Percentiles rank a stretch among this genome's conserved stretches.
These are phyloP conservation scores for Apodemus agrarius DNA, from an alignment of 2,797 vertebrate species.

Conservation along the genomic window DNA sequence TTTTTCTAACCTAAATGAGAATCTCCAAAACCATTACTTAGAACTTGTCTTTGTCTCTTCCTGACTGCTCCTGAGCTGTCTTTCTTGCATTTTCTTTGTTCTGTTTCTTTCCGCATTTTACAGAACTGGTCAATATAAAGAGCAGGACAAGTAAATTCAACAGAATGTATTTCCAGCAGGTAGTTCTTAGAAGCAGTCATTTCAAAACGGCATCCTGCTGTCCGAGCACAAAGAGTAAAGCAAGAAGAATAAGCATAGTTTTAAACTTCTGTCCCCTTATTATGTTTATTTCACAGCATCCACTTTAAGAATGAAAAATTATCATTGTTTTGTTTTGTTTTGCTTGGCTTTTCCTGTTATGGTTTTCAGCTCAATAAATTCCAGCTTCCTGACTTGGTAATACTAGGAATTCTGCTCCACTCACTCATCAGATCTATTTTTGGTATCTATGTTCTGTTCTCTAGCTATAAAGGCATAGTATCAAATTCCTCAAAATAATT, in stretches of 20 bases:
- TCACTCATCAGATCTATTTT: slow-evolving; percentile 74
- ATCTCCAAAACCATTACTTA: slow-evolving; percentile 51
- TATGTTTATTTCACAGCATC: slow-evolving; percentile 60
- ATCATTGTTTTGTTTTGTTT: slow-evolving; percentile 40
- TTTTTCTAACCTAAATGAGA: slow-evolving; percentile 60
- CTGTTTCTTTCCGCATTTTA: neutral
- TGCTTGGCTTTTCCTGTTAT: slow-evolving; percentile 71
- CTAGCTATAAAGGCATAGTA: slow-evolving; percentile 51
- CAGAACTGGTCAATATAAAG: slow-evolving; percentile 28
- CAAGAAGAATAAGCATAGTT: neutral
- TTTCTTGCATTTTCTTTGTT: neutral
- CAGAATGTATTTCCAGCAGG: slow-evolving; percentile 17
- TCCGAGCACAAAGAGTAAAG: slow-evolving; percentile 14
- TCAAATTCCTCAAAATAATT: slow-evolving; percentile 64
- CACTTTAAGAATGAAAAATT: slow-evolving; percentile 65
- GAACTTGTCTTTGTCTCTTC: slow-evolving; percentile 45
- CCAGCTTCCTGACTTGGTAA: slow-evolving; percentile 75
- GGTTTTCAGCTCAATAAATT: slow-evolving; percentile 69
- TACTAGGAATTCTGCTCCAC: slow-evolving; percentile 59
- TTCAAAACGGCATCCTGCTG: neutral
- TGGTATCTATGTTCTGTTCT: slow-evolving; percentile 57
- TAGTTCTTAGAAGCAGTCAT: neutral
- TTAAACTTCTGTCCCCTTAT: slow-evolving; percentile 48
- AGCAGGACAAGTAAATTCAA: neutral
- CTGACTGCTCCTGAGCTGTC: neutral